Evolutionary conservation across 2,113 vertebrate genomes (phyloP).

Genomic region (Gasterosteus aculeatus): DNA sequence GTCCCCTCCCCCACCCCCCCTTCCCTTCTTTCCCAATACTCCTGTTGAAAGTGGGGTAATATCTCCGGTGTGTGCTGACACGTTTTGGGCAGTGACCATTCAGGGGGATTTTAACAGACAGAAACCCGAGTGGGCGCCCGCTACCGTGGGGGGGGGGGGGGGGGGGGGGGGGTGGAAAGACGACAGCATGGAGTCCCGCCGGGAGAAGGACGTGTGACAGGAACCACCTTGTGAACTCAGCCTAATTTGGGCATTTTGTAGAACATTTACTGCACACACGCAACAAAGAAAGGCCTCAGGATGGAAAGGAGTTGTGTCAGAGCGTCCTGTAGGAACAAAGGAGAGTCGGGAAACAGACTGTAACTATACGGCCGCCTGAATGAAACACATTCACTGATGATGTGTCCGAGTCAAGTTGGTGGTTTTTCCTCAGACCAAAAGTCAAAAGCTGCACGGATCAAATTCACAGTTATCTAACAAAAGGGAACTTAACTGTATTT

Average conservation of each 20-base stretch:
- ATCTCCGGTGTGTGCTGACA: conserved; percentile 13
- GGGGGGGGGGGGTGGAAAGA: too few relatives aligned
- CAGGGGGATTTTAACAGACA: not conserved
- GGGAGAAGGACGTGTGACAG: too few relatives aligned
- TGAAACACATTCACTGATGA: too few relatives aligned
- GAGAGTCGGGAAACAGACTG: conserved; percentile 21
- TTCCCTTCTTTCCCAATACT: conserved; percentile 35
- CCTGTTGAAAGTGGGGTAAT: conserved; percentile 41
- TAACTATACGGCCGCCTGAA: conserved; percentile 2
- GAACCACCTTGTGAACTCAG: conserved; percentile 6
- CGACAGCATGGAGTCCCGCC: too few relatives aligned
- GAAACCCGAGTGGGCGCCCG: not conserved
- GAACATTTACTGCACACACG: not conserved
- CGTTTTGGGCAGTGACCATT: too few relatives aligned
- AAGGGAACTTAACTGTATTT: not conserved
- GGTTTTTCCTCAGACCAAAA: too few relatives aligned
- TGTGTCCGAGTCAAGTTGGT: too few relatives aligned
- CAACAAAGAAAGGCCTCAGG: not conserved
- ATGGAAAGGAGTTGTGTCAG: conserved; percentile 14
- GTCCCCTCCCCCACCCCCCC: conserved; percentile 26
- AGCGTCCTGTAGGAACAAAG: not conserved
- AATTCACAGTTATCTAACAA: too few relatives aligned
- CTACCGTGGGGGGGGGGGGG: too few relatives aligned
- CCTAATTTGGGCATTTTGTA: conserved; percentile 28
- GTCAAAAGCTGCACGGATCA: too few relatives aligned